Percentiles rank a stretch among this genome's conserved stretches.
These are phyloP conservation scores for Tauraco erythrolophus DNA, from an alignment of 2,113 vertebrate species.

Conservation along the genomic window DNA sequence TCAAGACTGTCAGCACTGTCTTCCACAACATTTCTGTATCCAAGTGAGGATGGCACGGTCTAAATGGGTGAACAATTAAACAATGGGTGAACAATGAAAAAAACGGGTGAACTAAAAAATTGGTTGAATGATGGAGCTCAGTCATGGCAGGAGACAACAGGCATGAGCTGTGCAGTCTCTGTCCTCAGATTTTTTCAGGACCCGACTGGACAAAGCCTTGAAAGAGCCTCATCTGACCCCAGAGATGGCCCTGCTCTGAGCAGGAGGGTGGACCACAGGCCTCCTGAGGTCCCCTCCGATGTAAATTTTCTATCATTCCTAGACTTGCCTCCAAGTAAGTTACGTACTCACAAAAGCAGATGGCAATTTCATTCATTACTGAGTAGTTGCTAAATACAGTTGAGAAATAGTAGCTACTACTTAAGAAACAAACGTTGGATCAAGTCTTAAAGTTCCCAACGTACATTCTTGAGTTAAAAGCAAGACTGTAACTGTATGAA, in stretches of 20 bases:
- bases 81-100: background rate
- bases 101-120: background rate
- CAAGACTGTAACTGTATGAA: background rate
- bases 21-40: background rate
- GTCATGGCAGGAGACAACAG: background rate
- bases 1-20: background rate
- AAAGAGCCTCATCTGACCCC: background rate
- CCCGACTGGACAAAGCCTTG: background rate
- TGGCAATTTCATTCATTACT: background rate
- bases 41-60: background rate
- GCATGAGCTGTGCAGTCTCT: background rate
- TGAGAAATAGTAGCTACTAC: background rate
- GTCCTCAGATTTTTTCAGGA: fast-evolving
- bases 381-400: background rate
- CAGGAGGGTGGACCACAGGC: background rate
- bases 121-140: background rate
- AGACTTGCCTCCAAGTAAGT: background rate
- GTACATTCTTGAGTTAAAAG: background rate
- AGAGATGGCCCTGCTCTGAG: background rate
- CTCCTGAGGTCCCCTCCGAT: background rate
- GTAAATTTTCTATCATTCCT: background rate
- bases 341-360: background rate
- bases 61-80: background rate
- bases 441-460: background rate
- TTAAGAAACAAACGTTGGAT: background rate